Evolutionary conservation across 2,113 vertebrate genomes (phyloP).

Genomic region (Aviceda subcristata): DNA sequence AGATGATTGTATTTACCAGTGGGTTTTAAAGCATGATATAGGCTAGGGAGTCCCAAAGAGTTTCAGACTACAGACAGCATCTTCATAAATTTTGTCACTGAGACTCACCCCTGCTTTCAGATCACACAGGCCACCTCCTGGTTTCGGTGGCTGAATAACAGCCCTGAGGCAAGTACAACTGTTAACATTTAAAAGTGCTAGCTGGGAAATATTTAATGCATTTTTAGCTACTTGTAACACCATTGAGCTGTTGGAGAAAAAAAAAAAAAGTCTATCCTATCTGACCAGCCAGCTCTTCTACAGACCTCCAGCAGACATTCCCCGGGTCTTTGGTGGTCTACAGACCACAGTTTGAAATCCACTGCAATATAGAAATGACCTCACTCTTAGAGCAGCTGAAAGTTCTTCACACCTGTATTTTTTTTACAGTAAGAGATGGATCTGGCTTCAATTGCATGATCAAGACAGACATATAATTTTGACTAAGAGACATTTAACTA

Average conservation of each 20-base stretch:
- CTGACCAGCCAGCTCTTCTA: neutral
- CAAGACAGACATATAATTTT: neutral
- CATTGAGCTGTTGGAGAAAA: neutral
- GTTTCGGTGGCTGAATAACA: conserved; percentile 36
- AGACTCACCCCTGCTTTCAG: neutral
- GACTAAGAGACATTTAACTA: conserved; percentile 13
- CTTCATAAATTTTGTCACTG: neutral
- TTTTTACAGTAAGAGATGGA: neutral
- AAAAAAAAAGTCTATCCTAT: neutral
- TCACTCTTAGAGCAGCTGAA: neutral
- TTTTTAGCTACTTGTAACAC: conserved; percentile 47
- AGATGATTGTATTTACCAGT: neutral
- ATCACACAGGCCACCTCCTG: neutral
- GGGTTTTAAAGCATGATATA: neutral
- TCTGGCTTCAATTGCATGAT: neutral
- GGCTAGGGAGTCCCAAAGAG: neutral
- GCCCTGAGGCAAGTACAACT: conserved; percentile 39
- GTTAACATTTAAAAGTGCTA: conserved; percentile 26
- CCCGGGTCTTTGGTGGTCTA: neutral
- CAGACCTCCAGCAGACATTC: neutral
- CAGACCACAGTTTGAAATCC: neutral
- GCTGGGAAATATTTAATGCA: neutral
- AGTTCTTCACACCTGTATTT: neutral
- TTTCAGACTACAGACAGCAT: neutral
- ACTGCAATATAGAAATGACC: neutral